These are phyloP conservation scores for Dunckerocampus dactyliophorus DNA, from an alignment of 2,113 vertebrate genomes.

Conservation along the genomic window DNA sequence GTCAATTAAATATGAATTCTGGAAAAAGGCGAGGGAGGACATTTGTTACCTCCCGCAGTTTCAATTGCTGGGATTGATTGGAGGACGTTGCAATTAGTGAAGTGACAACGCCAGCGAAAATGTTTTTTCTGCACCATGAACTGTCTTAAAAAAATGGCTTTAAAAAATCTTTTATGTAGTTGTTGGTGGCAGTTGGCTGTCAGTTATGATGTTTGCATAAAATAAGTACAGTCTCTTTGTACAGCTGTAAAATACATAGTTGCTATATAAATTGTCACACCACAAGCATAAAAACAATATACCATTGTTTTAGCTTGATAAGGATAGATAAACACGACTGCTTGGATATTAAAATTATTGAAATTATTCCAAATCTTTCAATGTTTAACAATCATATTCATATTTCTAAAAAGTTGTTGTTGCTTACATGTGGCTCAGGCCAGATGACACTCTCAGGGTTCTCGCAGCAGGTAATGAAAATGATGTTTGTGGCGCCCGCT, in stretches of 20 bases:
- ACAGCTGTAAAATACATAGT: neutral
- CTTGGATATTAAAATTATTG: too few relatives aligned
- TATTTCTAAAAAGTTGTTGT: too few relatives aligned
- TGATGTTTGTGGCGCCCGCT: too few relatives aligned
- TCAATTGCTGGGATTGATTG: conserved; percentile 23
- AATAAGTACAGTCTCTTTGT: neutral
- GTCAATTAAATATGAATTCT: conserved; percentile 18
- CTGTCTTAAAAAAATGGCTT: conserved; percentile 7
- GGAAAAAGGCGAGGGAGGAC: conserved; percentile 12
- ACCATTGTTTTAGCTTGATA: neutral
- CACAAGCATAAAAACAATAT: neutral
- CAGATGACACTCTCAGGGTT: too few relatives aligned
- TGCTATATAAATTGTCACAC: neutral
- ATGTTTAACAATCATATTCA: too few relatives aligned
- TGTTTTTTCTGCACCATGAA: neutral
- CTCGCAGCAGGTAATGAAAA: too few relatives aligned
- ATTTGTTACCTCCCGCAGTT: conserved; percentile 23
- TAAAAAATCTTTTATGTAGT: neutral
- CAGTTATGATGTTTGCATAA: conserved; percentile 3
- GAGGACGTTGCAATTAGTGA: conserved; percentile 10
- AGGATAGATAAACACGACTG: neutral
- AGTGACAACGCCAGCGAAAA: neutral
- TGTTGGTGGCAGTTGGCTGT: neutral
- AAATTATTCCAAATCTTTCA: too few relatives aligned
- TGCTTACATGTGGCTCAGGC: too few relatives aligned